phyloP scores from a whole-genome alignment of 64 coral and sea anemone species.

The Stylophora pistillata region DNA sequence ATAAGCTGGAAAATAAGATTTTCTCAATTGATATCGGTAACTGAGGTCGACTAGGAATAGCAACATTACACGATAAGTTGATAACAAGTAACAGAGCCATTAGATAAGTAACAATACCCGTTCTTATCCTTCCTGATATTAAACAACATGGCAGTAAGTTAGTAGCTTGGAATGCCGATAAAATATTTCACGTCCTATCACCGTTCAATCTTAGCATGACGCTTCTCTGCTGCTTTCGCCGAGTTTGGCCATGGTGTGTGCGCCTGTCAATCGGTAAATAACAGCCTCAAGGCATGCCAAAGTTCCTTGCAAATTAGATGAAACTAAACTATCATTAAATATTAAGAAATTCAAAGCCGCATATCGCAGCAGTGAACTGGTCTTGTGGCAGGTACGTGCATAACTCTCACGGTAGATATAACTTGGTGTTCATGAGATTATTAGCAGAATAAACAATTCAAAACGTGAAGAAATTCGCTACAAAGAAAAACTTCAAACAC shows the following conservation, averaged over 20 bases:
- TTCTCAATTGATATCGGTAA: background rate
- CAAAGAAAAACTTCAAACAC: background rate
- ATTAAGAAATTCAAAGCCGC: constrained; percentile 39
- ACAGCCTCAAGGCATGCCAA: background rate
- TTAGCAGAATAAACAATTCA: background rate
- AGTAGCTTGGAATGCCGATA: too few relatives aligned
- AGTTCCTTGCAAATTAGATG: constrained; percentile 39
- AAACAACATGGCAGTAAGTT: constrained; percentile 27
- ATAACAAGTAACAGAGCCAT: constrained; percentile 12
- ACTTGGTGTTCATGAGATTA: background rate
- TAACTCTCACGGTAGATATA: background rate
- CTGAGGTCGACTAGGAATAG: background rate
- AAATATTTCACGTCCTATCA: background rate
- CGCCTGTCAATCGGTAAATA: background rate
- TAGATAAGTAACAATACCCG: constrained; percentile 16
- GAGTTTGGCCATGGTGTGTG: background rate
- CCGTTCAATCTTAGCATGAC: background rate
- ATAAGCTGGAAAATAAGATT: background rate
- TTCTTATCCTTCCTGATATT: constrained; percentile 5
- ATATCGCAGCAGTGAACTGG: background rate
- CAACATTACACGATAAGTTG: background rate
- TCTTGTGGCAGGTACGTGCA: background rate
- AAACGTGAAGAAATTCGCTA: background rate
- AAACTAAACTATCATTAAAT: constrained; percentile 45
- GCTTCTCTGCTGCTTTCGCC: background rate